These are phyloP conservation scores for Rotaria socialis DNA, from an alignment of 2,888 invertebrate genomes.

Conservation along the genomic window DNA sequence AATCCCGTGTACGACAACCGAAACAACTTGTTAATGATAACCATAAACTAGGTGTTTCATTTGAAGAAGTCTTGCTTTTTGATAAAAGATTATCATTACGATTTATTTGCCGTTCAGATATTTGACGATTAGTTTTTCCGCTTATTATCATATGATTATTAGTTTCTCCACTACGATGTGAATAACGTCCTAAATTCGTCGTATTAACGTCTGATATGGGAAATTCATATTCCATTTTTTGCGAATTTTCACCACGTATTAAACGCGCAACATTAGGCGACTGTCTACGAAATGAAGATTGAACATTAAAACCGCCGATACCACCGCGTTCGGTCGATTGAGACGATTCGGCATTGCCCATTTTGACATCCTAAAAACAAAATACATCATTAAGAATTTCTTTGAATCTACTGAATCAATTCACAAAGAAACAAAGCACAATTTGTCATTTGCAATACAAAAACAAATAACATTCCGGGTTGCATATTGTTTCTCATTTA, in stretches of 20 bases:
- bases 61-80: neutral
- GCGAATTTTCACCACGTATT: slow-evolving; percentile 21
- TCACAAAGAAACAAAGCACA: neutral
- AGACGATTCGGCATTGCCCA: slow-evolving; percentile 33
- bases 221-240: slow-evolving; percentile 37
- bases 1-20: slow-evolving; percentile 28
- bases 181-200: neutral
- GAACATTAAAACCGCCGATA: neutral
- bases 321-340: slow-evolving; percentile 20
- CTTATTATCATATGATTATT: neutral
- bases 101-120: neutral
- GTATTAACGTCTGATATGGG: neutral
- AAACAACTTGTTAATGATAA: slow-evolving; percentile 12
- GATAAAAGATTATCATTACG: slow-evolving; percentile 10
- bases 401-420: no score
- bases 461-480: neutral
- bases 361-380: slow-evolving; percentile 8
- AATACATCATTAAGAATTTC: neutral
- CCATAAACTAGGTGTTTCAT: slow-evolving; percentile 17
- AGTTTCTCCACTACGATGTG: neutral
- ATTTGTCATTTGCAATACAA: neutral
- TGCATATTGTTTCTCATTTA: no score
- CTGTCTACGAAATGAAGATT: neutral
- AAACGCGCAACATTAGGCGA: slow-evolving; percentile 33
- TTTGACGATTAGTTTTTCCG: neutral